Evolutionary conservation across 2,113 vertebrate genomes (phyloP).

Genomic region (Malaclemys terrapin): DNA sequence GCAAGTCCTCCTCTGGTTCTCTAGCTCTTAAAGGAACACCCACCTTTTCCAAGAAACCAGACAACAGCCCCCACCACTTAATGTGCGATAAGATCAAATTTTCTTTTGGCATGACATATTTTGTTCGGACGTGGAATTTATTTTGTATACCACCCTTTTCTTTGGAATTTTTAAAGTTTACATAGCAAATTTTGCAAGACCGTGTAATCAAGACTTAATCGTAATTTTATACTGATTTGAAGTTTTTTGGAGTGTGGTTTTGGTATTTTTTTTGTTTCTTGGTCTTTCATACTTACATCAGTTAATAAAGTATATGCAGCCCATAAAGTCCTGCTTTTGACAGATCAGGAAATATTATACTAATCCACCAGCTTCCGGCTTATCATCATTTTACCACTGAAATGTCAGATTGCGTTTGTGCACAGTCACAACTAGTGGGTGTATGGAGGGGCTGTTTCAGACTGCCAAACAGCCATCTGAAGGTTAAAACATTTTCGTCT

Average conservation of each 20-base stretch:
- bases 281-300: too few relatives aligned
- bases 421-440: conserved; percentile 17
- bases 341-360: conserved; percentile 34
- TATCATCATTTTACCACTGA: conserved; percentile 52
- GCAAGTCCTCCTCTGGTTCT: background rate
- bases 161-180: conserved; percentile 2
- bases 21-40: background rate
- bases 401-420: conserved; percentile 43
- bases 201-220: background rate
- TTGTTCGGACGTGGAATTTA: background rate
- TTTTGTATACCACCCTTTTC: conserved; percentile 17
- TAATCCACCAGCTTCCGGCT: conserved; percentile 11
- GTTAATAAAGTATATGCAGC: background rate
- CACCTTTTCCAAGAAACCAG: background rate
- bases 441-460: background rate
- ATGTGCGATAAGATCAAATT: background rate
- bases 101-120: background rate
- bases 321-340: conserved; percentile 6
- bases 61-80: background rate
- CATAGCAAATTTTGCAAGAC: background rate
- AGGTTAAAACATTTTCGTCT: conserved; percentile 35
- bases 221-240: conserved; percentile 25
- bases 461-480: conserved; percentile 49
- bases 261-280: background rate
- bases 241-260: background rate